Evolutionary conservation across 2,797 vertebrate genomes (phyloP).

Genomic region (Percopsis omiscomaycus): DNA sequence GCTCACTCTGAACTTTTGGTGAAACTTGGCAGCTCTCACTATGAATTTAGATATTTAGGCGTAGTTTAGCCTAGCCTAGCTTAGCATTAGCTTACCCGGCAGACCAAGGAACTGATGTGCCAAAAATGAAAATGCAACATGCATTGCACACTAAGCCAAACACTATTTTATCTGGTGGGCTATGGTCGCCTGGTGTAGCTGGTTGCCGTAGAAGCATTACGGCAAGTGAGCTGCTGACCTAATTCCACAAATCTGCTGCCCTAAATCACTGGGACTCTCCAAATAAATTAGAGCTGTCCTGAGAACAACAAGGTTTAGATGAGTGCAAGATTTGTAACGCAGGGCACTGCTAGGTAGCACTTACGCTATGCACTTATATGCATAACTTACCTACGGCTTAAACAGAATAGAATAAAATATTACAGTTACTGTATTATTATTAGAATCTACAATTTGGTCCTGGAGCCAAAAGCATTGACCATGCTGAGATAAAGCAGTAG

Average conservation of each 20-base stretch:
- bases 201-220: constrained; percentile 61
- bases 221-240: constrained; percentile 71
- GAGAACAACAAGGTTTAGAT: constrained; percentile 53
- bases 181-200: constrained; percentile 40
- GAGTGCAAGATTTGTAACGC: constrained; percentile 51
- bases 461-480: too few relatives aligned
- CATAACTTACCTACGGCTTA: constrained; percentile 29
- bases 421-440: too few relatives aligned
- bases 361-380: not conserved
- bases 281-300: constrained; percentile 67
- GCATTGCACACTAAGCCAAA: constrained; percentile 14
- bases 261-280: constrained; percentile 72
- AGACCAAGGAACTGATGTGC: constrained; percentile 6
- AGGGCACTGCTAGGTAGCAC: constrained; percentile 16
- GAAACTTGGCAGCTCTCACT: constrained; percentile 1
- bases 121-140: constrained; percentile 20
- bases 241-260: constrained; percentile 77
- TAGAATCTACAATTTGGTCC: too few relatives aligned
- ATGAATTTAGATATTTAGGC: constrained; percentile 3
- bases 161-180: constrained; percentile 23
- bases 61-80: not conserved
- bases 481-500: too few relatives aligned
- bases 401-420: not conserved
- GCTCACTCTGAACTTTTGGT: too few relatives aligned
- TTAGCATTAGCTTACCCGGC: not conserved